Conservation (phyloP, 2,797 vertebrate genomes). For the Pyrocephalus nanus region DNA sequence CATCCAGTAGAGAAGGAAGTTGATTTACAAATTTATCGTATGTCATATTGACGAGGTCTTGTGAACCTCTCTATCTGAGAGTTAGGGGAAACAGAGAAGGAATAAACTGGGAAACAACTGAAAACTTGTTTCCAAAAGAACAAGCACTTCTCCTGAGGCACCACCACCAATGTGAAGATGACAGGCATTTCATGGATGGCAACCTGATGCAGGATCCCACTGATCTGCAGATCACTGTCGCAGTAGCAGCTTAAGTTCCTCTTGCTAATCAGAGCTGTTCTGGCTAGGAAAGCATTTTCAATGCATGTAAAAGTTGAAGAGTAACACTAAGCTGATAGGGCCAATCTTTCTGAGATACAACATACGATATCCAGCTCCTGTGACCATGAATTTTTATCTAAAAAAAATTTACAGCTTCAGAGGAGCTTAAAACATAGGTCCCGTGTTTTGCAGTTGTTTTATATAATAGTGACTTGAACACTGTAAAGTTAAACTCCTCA, state of each 20-base stretch:
- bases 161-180: background rate
- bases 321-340: background rate
- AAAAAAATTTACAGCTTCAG: background rate
- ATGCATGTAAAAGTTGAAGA: rapidly evolving
- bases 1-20: background rate
- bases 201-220: background rate
- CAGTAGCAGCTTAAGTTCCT: background rate
- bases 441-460: background rate
- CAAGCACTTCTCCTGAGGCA: background rate
- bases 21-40: background rate
- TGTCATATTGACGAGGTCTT: background rate
- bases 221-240: background rate
- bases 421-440: background rate
- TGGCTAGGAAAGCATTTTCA: background rate
- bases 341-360: background rate
- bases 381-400: background rate
- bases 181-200: background rate
- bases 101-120: background rate
- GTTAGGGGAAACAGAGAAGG: background rate
- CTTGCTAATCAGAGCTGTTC: background rate
- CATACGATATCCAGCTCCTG: background rate
- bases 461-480: background rate
- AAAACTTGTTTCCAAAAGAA: background rate
- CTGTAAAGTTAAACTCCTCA: background rate
- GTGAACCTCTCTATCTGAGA: background rate